These are phyloP conservation scores for Callipepla squamata DNA, from an alignment of 2,113 vertebrate species.

Conservation along the genomic window DNA sequence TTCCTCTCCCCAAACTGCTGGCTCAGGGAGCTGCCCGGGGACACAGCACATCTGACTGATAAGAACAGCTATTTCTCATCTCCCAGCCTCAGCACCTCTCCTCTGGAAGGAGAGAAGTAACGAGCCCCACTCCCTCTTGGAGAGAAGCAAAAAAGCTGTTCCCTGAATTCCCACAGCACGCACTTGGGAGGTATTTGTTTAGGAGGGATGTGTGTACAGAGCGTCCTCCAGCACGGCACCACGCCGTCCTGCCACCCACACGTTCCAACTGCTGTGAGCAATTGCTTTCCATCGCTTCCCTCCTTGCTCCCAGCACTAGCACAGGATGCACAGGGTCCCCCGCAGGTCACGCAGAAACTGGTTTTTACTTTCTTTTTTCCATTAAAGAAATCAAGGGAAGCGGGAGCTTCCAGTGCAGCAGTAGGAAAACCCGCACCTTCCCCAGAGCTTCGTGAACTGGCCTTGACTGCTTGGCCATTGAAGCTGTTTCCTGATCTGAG, in stretches of 20 bases:
- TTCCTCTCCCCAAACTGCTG: background rate
- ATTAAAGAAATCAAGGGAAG: constrained; percentile 57
- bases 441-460: constrained; percentile 58
- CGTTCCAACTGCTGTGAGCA: constrained; percentile 53
- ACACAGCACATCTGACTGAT: constrained; percentile 14
- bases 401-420: constrained; percentile 44
- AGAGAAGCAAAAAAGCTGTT: background rate
- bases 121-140: background rate
- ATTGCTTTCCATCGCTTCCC: constrained; percentile 58
- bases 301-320: constrained; percentile 47
- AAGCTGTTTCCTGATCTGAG: constrained; percentile 69
- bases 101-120: constrained; percentile 12
- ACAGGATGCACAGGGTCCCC: constrained; percentile 72
- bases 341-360: constrained; percentile 55
- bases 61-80: constrained; percentile 1
- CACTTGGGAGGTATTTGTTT: constrained; percentile 63
- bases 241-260: constrained; percentile 66
- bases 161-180: constrained; percentile 32
- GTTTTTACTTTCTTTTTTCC: background rate
- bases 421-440: constrained; percentile 59
- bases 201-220: constrained; percentile 1
- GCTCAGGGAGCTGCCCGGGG: background rate
- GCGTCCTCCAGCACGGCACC: constrained; percentile 23
- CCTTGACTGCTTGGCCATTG: constrained; percentile 31
- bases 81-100: constrained; percentile 15